These are phyloP conservation scores for Phocoena phocoena DNA, from an alignment of 2,113 vertebrate species.

Conservation along the genomic window DNA sequence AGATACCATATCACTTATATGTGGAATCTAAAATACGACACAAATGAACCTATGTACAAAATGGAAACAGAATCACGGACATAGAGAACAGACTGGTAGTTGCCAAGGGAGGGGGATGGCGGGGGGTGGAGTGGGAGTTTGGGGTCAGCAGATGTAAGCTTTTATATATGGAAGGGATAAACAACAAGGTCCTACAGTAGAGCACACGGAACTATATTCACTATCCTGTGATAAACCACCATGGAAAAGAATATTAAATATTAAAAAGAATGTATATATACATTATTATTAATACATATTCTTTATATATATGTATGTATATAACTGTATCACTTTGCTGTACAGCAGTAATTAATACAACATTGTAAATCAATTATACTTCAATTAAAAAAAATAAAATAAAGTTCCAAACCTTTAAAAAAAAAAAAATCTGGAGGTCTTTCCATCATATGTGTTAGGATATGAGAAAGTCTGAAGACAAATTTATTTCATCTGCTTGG, in stretches of 20 bases:
- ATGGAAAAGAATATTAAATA: too few species aligned
- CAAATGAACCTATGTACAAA: not conserved
- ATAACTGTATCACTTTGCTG: not conserved
- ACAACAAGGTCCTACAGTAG: too few species aligned
- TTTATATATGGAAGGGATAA: not conserved
- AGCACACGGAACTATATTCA: too few species aligned
- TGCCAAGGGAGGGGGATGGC: not conserved
- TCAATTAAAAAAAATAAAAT: not conserved
- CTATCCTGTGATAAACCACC: too few species aligned
- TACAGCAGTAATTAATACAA: not conserved
- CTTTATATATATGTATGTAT: not conserved
- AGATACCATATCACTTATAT: not conserved
- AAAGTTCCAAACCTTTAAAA: not conserved
- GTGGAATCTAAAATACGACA: not conserved
- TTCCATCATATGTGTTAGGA: not conserved
- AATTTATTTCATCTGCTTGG: not conserved
- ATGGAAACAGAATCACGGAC: not conserved
- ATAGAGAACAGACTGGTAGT: not conserved
- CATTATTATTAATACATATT: too few species aligned
- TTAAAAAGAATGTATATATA: too few species aligned
- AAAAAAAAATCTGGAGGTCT: not conserved
- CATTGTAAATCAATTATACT: not conserved
- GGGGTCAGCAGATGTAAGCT: not conserved
- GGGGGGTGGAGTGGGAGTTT: not conserved
- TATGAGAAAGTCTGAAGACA: not conserved